Base-by-base conservation (phyloP, 2,888 invertebrate genomes). In the Aleiodes alternator region DNA sequence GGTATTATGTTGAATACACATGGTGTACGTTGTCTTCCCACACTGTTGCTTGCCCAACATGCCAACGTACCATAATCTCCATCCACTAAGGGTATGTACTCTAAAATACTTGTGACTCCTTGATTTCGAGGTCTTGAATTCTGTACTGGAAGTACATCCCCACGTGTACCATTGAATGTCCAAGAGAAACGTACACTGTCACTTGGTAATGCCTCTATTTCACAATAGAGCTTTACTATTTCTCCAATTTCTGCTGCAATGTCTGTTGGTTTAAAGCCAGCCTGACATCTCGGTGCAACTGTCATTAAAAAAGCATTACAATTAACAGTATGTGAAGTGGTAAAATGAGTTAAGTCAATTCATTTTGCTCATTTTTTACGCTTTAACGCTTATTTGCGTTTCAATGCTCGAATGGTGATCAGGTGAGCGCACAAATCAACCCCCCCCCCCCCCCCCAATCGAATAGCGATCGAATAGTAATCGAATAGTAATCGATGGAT, bases 11-110 rank as follows among this genome's bases (percentile, higher is more conserved):
- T 94, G 88, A 96, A 95, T 72, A 95, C 90, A 86, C 97, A 97
- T 0, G 97, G 96, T 78, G 92, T 92, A 79, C 92, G 91, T 90
- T 97, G 97, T 81, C 94, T 93, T 38, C 97, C 97, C 14, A 96
- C 94, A 79, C 92, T 93, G 88, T 97, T 97, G 87, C 94, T 94
- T 4, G 96, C 96, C 96, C 96, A 96, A 87, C 97, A 97, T 5
- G 96, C 95, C 29, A 97, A 90, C 83, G 96, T 96, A 77, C 96
- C 96, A 81, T 96, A 92, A 86, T 96, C 96, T 48, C 91, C 86
- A 85, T 91, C 90, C 6, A 87, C 86, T 64, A 87, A 87, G n/a
- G 92, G 91, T 7, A 90, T 91, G 85, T 93, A 93, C 79, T 91
- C 91, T 79, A 95, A 90, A 84, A 90, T 87, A 79, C 92, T 91